Evolutionary conservation across 2,797 vertebrate species (phyloP), one percentile per base, ranked within the genome.

Genomic region (Yasuhikotakia modesta): DNA sequence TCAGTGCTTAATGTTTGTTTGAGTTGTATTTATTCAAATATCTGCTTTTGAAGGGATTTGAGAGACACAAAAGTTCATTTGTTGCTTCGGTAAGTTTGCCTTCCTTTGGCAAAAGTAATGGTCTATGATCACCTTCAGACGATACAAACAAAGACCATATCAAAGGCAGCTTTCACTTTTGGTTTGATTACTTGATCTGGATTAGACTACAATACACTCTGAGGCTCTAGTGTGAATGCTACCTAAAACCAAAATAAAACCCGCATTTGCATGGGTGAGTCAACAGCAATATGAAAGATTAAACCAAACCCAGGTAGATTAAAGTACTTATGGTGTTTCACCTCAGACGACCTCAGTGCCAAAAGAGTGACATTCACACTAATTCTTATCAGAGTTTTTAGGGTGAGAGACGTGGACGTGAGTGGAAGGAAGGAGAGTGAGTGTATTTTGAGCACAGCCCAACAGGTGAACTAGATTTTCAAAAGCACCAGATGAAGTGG

Each of bases 391-490:
- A 17, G 55, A 52, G 16, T 69, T 81, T 69, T 30, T 57, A 32
- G 24, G 60, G 11, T 72, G 57, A 69, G 71, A n/a, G 61, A 32
- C 2, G 45, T 21, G 2, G 21, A 66, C 13, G 14, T 10, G 55
- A 13, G 48, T 21, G 13, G 16, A 73, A 32, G 13, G 22, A 73
- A 6, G 21, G 64, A 43, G 65, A 53, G 55, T 11, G 66, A 66
- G 66, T 58, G 21, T 70, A 64, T 57, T 63, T 48, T 67, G 16
- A 45, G 21, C 21, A 63, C 24, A 70, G 39, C 35, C 58, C 72
- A 75, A 75, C 78, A 79, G 75, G 75, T 78, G 79, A 81, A 24
- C 71, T 57, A 73, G 60, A 75, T 84, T 64, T 79, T 80, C 70
- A 82, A 71, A 80, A 68, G 14, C 43, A 66, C n/a, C 19, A 61